Percentiles rank a stretch among this genome's conserved stretches.
Conservation (phyloP, 2,888 invertebrate genomes). For the Ariolimax columbianus region DNA sequence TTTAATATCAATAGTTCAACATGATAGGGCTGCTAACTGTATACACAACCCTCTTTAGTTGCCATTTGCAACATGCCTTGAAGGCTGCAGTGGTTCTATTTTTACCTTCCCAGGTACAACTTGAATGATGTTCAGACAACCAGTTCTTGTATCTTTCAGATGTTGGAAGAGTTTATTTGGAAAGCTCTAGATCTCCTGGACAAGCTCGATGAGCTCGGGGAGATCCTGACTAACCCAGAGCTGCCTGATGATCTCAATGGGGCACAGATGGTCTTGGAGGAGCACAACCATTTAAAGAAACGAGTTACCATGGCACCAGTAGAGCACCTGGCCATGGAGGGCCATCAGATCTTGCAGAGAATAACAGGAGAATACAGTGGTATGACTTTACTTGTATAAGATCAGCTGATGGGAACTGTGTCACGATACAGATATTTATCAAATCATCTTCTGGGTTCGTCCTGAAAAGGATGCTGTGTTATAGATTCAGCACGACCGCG, state of each 20-base stretch:
- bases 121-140: too few relatives aligned
- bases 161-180: constrained; percentile 97
- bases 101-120: too few relatives aligned
- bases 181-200: constrained; percentile 95
- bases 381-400: constrained; percentile 36
- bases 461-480: too few relatives aligned
- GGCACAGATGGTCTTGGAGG: constrained; percentile 93
- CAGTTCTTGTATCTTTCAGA: constrained; percentile 79
- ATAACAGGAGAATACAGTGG: constrained; percentile 72
- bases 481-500: too few relatives aligned
- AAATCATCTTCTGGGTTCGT: too few relatives aligned
- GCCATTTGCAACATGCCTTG: too few relatives aligned
- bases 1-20: too few relatives aligned
- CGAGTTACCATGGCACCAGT: constrained; percentile 95
- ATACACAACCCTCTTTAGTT: too few relatives aligned
- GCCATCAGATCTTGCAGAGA: constrained; percentile 84
- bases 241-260: constrained; percentile 96
- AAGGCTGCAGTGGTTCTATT: too few relatives aligned
- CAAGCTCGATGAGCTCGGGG: constrained; percentile 93
- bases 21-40: too few relatives aligned
- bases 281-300: constrained; percentile 92
- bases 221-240: constrained; percentile 93
- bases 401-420: too few relatives aligned
- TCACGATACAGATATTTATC: too few relatives aligned
- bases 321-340: constrained; percentile 93